Evolutionary conservation across 2,113 vertebrate species (phyloP).

Genomic region (Cyanocitta stelleri): DNA sequence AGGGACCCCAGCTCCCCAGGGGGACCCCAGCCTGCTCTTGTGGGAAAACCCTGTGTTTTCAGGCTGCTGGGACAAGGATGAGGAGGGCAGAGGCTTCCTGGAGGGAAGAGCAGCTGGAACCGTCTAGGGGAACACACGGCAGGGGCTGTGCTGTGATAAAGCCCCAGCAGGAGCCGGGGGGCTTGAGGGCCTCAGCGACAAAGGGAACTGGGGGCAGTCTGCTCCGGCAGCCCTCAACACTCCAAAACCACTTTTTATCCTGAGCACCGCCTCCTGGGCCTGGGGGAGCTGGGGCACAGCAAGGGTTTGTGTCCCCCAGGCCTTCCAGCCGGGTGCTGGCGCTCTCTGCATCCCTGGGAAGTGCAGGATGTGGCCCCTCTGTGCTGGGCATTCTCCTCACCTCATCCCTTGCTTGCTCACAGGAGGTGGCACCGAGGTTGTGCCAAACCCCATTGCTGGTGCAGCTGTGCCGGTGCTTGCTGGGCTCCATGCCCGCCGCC

Average conservation of each 20-base stretch:
- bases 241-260: not conserved
- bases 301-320: not conserved
- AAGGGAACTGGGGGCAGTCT: not conserved
- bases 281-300: fast-evolving
- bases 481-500: not conserved
- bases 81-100: not conserved
- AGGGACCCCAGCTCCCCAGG: not conserved
- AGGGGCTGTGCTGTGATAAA: not conserved
- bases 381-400: not conserved
- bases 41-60: not conserved
- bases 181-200: not conserved
- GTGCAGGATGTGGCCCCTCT: not conserved
- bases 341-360: not conserved
- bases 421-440: not conserved
- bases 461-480: not conserved
- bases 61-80: not conserved
- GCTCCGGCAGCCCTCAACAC: not conserved
- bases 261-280: not conserved
- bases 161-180: slow-evolving; percentile 17
- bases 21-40: not conserved
- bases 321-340: not conserved
- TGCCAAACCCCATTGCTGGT: not conserved
- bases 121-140: not conserved
- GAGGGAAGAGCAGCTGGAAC: not conserved
- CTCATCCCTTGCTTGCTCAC: not conserved